Base-by-base conservation (phyloP, 2,113 vertebrate species). In the Salvelinus alpinus region DNA sequence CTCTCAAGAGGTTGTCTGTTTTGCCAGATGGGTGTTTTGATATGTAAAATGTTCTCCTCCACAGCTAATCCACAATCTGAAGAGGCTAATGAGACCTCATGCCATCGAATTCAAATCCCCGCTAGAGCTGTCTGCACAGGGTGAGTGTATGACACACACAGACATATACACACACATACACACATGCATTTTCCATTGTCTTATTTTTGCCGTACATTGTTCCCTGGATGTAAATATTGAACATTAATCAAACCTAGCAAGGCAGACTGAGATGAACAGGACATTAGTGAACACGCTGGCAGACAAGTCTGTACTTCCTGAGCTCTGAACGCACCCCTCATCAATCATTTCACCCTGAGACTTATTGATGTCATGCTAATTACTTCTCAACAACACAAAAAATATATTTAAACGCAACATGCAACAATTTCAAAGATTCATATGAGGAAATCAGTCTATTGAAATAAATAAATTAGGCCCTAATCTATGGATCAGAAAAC, bases 101-200 rank as follows among this genome's bases (percentile, higher is more conserved):
- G 90, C 91, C 64, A 95, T 99, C 16, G 94, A 95, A 78, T 99
- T 99, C 70, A 96, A 98, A 91, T 98, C 97, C 60, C 97, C 97
- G 4, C 93, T 99, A 73, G 97, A 99, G 87, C 94, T 99, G 76
- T 99, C 97, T 20, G 97, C 97, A 84, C 96, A 99, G 93, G 97
- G 97, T 99, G 90, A 95, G 87, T 65, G 47, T 13, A 54, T 59
- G 47, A 54, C 47, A 44, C 38, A 44, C 38, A 44, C 72, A 65
- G 9, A 44, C 38, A 44, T 3, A 44, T 0, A 44, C 38, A 44
- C 8, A 44, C 38, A 44, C 38, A 44, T 9, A 44, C 8, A 44
- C 38, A 44, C 38, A 44, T 0, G 0, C 54, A n/a, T 44, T 12
- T 44, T 11, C 38, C 38, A 44, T 11, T 44, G 9, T 44, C 38